Base-by-base conservation (phyloP, 2,888 invertebrate species). In the Oegoconia quadripuncta region DNA sequence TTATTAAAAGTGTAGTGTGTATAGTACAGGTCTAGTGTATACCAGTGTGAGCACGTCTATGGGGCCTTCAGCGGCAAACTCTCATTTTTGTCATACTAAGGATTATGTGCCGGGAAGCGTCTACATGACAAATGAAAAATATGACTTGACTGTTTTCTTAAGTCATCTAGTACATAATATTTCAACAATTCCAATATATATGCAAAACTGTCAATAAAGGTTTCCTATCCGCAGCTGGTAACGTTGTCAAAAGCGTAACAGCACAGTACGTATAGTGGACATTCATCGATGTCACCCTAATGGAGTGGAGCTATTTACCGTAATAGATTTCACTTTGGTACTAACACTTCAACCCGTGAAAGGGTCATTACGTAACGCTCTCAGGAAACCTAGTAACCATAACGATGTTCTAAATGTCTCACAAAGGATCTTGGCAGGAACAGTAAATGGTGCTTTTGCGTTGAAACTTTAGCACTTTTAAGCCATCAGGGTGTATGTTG, bases 311-410 rank as follows among this genome's bases (percentile, higher is more conserved):
- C 68, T 66, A 73, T 74, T 74, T 58, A 46, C 62, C 45, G 52
- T 71, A 73, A 74, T 70, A 73, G 57, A 69, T 69, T 69, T 65
- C 57, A 67, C 69, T 70, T 59, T 58, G 61, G 66, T 59, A 64
- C 65, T 50, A 49, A 54, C 55, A 55, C 51, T 68, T 68, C 66
- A 67, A 20, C 17, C 31, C 3, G 9, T 59, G 61, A 61, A 59
- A 53, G 56, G 50, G 46, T 61, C 56, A 63, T 64, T 30, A 30
- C 27, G 14, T 14, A 17, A 15, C n/a, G 16, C 17, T 8, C n/a
- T 27, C 27, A 27, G 27, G 27, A 12, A 27, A 12, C 27, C 27
- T 27, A 27, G 27, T 27, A 27, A 27, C 27, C 27, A 27, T 27
- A 13, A 27, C 27, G 29, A 17, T 30, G 29, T 3, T n/a, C 17